Percentiles rank a stretch among this genome's conserved stretches.
These are phyloP conservation scores for Epirrhoe tristata DNA, from an alignment of 2,888 invertebrate genomes.

Conservation along the genomic window DNA sequence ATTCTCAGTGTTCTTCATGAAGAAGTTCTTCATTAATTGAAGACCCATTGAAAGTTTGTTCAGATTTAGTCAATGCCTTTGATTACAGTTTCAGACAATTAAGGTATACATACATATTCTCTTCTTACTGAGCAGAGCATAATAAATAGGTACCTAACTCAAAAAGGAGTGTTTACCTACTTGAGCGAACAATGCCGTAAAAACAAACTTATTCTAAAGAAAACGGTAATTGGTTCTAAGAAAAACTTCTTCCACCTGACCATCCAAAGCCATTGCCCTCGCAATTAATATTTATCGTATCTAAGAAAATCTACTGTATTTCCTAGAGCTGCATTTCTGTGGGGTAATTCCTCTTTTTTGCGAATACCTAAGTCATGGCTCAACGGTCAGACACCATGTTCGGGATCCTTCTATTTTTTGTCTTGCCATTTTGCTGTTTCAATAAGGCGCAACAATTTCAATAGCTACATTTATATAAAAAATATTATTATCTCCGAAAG, in stretches of 20 bases:
- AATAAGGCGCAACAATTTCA: neutral
- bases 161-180: neutral
- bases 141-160: no score
- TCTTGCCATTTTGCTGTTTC: neutral
- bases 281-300: slow-evolving; percentile 34
- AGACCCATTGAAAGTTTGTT: no score
- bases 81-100: no score
- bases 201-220: neutral
- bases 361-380: slow-evolving; percentile 18
- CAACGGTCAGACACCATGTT: slow-evolving; percentile 7
- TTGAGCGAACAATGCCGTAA: neutral
- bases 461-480: neutral
- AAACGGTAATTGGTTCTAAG: neutral
- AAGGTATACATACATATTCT: no score
- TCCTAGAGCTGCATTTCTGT: slow-evolving; percentile 36
- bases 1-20: no score
- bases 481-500: neutral
- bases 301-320: slow-evolving; percentile 39
- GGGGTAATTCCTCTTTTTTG: slow-evolving; percentile 28
- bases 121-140: no score
- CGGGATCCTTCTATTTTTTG: neutral
- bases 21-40: no score
- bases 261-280: slow-evolving; percentile 16
- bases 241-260: slow-evolving; percentile 26
- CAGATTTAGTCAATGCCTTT: no score